Evolutionary conservation across 2,888 invertebrate species (phyloP).

Genomic region (Idaea aversata): DNA sequence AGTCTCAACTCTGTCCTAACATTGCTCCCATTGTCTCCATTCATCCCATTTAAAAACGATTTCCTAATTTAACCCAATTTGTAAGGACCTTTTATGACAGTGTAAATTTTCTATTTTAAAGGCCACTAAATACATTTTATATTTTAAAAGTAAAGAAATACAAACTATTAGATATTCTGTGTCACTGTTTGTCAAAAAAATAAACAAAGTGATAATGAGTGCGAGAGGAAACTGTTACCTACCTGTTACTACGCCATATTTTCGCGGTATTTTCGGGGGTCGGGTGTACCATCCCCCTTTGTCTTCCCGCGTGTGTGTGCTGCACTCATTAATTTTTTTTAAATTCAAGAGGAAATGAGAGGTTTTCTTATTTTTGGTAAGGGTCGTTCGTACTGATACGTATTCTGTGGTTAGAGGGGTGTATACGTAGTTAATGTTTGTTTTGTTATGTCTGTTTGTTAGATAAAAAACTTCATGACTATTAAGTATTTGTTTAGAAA

Average conservation of each 20-base stretch:
- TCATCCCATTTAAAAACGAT: no score
- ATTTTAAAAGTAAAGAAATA: no score
- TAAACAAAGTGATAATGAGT: conserved; percentile 45
- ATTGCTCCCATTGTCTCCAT: no score
- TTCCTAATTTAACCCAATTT: no score
- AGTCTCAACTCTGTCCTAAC: no score
- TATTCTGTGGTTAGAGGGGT: conserved; percentile 18
- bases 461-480: no score
- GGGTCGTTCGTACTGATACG: conserved; percentile 15
- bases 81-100: no score
- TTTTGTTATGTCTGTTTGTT: conserved; percentile 8
- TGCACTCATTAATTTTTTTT: conserved; percentile 70
- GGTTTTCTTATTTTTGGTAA: conserved; percentile 37
- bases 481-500: no score
- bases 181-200: conserved; percentile 12
- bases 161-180: not conserved
- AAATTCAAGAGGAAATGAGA: conserved; percentile 58
- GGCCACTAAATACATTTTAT: no score
- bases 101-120: no score
- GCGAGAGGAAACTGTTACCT: conserved; percentile 69
- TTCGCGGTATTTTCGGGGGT: conserved; percentile 67
- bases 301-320: conserved; percentile 67
- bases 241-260: conserved; percentile 62
- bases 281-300: conserved; percentile 45
- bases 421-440: not conserved